phyloP scores from a whole-genome alignment of 1,140 invertebrate species.

The Alviniconcha marisindica region DNA sequence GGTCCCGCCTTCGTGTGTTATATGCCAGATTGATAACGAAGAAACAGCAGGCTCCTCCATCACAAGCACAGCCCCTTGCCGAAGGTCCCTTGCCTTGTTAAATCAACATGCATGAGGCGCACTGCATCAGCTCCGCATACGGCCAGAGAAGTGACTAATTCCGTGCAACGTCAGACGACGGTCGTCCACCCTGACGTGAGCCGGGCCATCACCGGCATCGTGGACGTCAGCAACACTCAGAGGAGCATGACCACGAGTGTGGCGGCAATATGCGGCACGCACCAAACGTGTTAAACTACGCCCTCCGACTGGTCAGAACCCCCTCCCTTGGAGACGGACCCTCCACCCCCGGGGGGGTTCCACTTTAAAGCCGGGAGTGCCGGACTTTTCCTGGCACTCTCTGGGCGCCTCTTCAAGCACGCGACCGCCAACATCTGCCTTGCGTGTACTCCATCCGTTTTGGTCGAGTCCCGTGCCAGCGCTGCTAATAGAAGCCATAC shows the following conservation, averaged over 20 bases:
- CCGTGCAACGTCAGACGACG: background rate
- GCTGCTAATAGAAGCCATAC: conserved; percentile 37
- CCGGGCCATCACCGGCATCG: background rate
- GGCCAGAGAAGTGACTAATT: background rate
- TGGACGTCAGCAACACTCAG: background rate
- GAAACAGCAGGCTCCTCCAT: no score
- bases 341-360: background rate
- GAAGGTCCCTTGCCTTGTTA: no score
- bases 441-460: conserved; percentile 39
- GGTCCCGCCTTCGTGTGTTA: no score
- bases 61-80: no score
- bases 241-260: background rate
- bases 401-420: conserved; percentile 15
- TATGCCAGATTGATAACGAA: no score
- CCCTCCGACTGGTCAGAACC: background rate
- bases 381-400: background rate
- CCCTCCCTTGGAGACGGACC: background rate
- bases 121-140: no score
- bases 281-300: conserved; percentile 22
- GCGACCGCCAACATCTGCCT: conserved; percentile 37
- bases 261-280: conserved; percentile 19
- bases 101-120: no score
- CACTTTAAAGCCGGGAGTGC: background rate
- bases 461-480: conserved; percentile 18
- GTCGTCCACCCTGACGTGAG: background rate